Evolutionary conservation across 2,113 vertebrate genomes (phyloP).

Genomic region (Scatophagus argus): DNA sequence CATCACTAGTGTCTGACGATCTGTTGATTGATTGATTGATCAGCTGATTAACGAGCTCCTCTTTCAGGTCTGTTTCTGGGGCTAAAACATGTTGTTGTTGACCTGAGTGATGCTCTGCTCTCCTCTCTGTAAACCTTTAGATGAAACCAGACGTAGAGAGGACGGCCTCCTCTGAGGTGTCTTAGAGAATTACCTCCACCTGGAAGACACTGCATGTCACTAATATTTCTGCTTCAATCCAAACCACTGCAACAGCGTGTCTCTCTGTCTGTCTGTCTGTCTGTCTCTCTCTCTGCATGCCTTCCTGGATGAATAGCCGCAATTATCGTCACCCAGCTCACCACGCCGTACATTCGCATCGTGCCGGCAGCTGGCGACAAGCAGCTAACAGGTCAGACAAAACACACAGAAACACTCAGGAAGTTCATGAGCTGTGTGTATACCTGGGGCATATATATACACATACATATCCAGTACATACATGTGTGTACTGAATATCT

Average conservation of each 20-base stretch:
- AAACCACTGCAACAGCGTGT: slow-evolving; percentile 48
- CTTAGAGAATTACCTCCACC: not conserved
- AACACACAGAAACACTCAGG: slow-evolving; percentile 46
- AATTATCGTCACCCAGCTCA: slow-evolving; percentile 99
- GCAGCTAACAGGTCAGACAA: slow-evolving; percentile 96
- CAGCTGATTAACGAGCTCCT: slow-evolving; percentile 44
- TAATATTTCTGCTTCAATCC: slow-evolving; percentile 56
- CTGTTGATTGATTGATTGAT: slow-evolving; percentile 15
- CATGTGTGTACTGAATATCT: no score
- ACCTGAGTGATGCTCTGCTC: not conserved
- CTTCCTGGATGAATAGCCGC: slow-evolving; percentile 88
- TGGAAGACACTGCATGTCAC: slow-evolving; percentile 34
- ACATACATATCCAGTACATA: no score
- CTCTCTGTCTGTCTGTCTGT: slow-evolving; percentile 10
- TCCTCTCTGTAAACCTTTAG: no score
- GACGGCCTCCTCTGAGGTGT: no score
- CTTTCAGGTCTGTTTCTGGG: slow-evolving; percentile 48
- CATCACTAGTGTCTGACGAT: slow-evolving; percentile 41
- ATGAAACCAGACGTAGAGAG: no score
- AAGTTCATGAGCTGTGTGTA: no score
- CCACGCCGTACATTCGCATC: slow-evolving; percentile 97
- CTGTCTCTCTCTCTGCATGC: slow-evolving; percentile 51
- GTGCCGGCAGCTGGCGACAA: slow-evolving; percentile 95
- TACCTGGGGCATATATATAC: no score
- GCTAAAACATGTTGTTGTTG: not conserved